phyloP scores from a whole-genome alignment of 1,140 invertebrate species.

The Conus ventricosus region DNA sequence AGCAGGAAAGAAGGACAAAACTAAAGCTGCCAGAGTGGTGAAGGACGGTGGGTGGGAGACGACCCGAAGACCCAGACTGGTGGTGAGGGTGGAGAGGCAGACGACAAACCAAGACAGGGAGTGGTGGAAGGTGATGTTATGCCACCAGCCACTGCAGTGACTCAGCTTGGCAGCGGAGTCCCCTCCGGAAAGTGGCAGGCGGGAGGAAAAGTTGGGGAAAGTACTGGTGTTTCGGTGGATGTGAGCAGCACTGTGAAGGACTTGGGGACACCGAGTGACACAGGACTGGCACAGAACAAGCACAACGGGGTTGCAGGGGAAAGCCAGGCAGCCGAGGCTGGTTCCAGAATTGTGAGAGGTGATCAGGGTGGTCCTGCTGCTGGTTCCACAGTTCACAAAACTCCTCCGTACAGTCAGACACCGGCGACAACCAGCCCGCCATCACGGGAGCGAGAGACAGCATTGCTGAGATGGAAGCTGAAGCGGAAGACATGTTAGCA shows the following conservation, averaged over 20 bases:
- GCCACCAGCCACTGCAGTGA: not conserved
- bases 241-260: not conserved
- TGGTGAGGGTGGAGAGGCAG: not conserved
- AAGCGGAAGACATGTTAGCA: constrained; percentile 10
- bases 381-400: not conserved
- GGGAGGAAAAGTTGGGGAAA: not conserved
- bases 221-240: not conserved
- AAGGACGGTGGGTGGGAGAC: not conserved
- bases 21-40: not conserved
- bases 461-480: not conserved
- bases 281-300: not conserved
- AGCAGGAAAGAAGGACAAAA: constrained; percentile 34
- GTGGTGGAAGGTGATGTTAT: constrained; percentile 1
- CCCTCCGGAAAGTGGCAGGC: not conserved
- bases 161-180: not conserved
- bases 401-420: not conserved
- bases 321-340: not conserved
- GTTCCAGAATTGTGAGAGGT: not conserved
- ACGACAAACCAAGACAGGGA: not conserved
- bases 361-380: not conserved
- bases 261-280: not conserved
- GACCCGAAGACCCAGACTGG: not conserved
- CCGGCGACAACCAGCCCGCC: not conserved
- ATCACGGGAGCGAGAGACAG: constrained; percentile 9
- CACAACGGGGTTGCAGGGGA: not conserved